phyloP scores from a whole-genome alignment of 2,113 vertebrate genomes.

The Xyliphius kryptos region DNA sequence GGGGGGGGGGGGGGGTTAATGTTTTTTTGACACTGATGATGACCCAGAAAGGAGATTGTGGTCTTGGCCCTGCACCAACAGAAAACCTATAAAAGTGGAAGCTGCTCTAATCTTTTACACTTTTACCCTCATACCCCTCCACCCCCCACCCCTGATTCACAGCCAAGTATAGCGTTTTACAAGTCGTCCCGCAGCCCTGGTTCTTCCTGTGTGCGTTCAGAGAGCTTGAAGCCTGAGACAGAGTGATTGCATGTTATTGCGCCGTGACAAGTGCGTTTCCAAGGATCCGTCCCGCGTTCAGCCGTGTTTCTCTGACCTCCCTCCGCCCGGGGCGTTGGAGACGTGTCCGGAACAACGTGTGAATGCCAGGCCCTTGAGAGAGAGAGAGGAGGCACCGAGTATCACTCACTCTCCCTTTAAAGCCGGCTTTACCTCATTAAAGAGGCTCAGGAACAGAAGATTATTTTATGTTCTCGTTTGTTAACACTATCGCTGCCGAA shows the following conservation, averaged over 20 bases:
- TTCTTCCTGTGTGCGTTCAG: neutral
- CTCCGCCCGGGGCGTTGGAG: neutral
- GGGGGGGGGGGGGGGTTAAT: no score
- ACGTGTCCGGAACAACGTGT: constrained; percentile 16
- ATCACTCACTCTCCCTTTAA: constrained; percentile 11
- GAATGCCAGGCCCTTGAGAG: constrained; percentile 4
- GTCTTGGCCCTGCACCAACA: no score
- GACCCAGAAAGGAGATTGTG: no score
- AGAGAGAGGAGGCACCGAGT: neutral
- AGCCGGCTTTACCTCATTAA: no score
- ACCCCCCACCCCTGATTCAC: no score
- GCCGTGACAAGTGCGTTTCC: constrained; percentile 12
- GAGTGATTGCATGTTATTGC: neutral
- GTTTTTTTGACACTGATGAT: no score
- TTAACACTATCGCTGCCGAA: no score
- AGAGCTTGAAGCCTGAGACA: neutral
- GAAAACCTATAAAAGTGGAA: no score
- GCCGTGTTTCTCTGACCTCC: constrained; percentile 27
- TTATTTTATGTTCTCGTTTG: no score
- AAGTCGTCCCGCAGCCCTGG: neutral
- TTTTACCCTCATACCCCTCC: no score
- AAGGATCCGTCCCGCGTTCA: neutral
- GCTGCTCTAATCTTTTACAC: no score
- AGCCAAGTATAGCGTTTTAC: neutral
- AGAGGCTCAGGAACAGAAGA: no score